These are phyloP conservation scores for Cepaea nemoralis DNA, from an alignment of 1,140 invertebrate genomes.

Conservation along the genomic window DNA sequence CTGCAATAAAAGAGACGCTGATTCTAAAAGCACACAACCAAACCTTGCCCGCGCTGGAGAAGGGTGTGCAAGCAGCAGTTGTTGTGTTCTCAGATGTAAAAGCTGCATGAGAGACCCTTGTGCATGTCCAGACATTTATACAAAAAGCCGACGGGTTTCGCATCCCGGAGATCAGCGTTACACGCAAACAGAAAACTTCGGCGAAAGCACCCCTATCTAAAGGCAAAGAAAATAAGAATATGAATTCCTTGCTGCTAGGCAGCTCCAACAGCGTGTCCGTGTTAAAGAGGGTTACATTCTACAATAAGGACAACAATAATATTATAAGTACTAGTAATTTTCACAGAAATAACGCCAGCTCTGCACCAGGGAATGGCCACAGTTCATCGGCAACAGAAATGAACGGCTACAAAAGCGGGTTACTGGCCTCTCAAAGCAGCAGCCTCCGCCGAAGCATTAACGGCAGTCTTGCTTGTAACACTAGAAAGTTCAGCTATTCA, in stretches of 20 bases:
- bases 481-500: background rate
- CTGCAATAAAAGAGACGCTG: background rate
- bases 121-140: slow-evolving; percentile 4
- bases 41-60: background rate
- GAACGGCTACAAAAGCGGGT: background rate
- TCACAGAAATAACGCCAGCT: slow-evolving; percentile 10
- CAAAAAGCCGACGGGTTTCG: slow-evolving; percentile 1
- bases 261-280: background rate
- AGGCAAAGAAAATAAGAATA: slow-evolving; percentile 17
- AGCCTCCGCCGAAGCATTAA: background rate
- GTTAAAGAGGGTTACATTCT: slow-evolving; percentile 31
- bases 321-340: slow-evolving; percentile 40
- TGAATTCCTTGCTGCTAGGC: background rate
- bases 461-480: background rate
- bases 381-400: background rate
- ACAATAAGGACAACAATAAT: slow-evolving; percentile 31
- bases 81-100: slow-evolving; percentile 25
- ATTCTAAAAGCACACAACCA: background rate
- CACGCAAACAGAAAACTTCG: slow-evolving; percentile 15
- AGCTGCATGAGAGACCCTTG: slow-evolving; percentile 15
- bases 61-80: slow-evolving; percentile 18
- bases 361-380: background rate
- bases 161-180: slow-evolving; percentile 5
- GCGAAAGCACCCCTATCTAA: slow-evolving; percentile 10
- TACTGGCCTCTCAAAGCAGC: background rate